Evolutionary conservation across 37 sponge, comb jelly and placozoan species (phyloP), one percentile per base, ranked within the genome.

Genomic region (Axinella damicornis): DNA sequence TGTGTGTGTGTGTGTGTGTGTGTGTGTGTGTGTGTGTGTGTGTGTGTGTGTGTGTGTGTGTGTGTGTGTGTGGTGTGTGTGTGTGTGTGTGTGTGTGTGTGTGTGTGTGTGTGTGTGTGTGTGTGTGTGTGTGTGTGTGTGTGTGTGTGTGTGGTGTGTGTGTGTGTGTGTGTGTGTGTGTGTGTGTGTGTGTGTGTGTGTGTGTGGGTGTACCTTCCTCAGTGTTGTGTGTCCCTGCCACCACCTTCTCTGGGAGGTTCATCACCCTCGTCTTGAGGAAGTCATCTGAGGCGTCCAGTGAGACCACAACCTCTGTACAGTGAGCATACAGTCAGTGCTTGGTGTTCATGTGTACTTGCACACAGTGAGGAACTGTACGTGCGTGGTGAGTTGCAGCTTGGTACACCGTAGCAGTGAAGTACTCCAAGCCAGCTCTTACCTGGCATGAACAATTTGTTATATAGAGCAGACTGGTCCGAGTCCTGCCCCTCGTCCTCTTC

Each of bases 251-350:
- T 0, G 97, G 97, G 12, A 97, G 88, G 77, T 97, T 94, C 88
- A 97, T 97, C 25, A 97, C 88, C 46, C 97, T 86, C 33, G 89
- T 62, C 76, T 94, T 94, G 58, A 97, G 86, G 83, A 94, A 97
- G 21, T 85, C 92, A 78, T 97, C 93, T 54, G 65, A 57, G 32
- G 91, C 94, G 67, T 89, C 86, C 59, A 97, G 84, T 15, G 93
- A 93, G 32, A 97, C 40, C 18, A 97, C 89, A 2, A 92, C 80
- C 76, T 97, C 95, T 92, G 80, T 15, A 5, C 20, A 65, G 36
- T 2, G 24, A 22, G n/a, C n/a, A n/a, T n/a, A n/a, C n/a, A n/a
- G n/a, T n/a, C n/a, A n/a, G n/a, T n/a, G n/a, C n/a, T n/a, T n/a
- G n/a, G n/a, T n/a, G n/a, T n/a, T n/a, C n/a, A 60, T 28, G 40